These are phyloP conservation scores for Pissodes strobi DNA, from an alignment of 1,140 invertebrate species.

Conservation along the genomic window DNA sequence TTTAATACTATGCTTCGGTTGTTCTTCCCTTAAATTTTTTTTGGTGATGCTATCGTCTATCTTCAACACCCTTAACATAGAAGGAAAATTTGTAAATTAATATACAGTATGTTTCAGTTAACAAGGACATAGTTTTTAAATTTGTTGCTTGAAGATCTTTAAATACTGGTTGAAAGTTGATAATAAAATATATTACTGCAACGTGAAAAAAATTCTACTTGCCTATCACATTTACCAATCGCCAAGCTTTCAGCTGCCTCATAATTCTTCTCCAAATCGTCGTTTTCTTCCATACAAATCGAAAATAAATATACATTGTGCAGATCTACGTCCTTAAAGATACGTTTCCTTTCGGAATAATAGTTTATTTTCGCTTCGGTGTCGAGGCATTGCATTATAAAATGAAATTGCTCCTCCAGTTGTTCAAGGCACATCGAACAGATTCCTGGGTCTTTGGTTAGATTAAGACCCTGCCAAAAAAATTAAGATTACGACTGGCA, in stretches of 20 bases:
- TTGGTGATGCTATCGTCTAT: no score
- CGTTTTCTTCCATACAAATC: conserved; percentile 7
- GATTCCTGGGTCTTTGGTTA: conserved; percentile 16
- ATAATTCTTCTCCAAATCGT: conserved; percentile 7
- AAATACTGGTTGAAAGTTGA: no score
- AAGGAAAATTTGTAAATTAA: no score
- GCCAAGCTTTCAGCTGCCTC: conserved; percentile 4
- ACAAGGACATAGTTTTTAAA: no score
- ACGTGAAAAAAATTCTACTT: background rate
- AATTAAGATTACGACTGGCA: no score
- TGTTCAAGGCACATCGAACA: conserved; percentile 21
- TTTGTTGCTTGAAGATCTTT: no score
- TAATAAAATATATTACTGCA: background rate
- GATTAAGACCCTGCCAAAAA: conserved; percentile 14
- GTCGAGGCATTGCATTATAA: conserved; percentile 29
- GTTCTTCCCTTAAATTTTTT: background rate
- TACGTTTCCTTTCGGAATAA: conserved; percentile 20
- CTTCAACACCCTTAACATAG: no score
- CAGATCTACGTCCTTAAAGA: conserved; percentile 15
- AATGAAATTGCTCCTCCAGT: conserved; percentile 30
- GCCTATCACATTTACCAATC: conserved; percentile 1
- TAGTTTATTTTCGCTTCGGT: conserved; percentile 26
- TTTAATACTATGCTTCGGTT: background rate
- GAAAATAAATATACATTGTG: conserved; percentile 22
- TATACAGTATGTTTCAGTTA: no score